These are phyloP conservation scores for Drosophila tanythrix DNA, from an alignment of 2,888 invertebrate species.

Conservation along the genomic window DNA sequence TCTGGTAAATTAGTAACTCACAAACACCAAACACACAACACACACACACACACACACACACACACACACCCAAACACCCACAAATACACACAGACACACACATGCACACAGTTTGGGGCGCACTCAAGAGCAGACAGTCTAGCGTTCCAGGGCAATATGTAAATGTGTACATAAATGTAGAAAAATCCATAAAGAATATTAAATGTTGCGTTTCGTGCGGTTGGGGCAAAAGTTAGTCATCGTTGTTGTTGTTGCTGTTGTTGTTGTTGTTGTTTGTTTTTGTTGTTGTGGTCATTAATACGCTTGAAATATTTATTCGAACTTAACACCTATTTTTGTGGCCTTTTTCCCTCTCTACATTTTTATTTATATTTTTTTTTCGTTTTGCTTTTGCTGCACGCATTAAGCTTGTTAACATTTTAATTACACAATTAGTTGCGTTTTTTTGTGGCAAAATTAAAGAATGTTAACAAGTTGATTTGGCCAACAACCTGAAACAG, in stretches of 20 bases:
- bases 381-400: slow-evolving; percentile 38
- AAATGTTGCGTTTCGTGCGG: slow-evolving; percentile 54
- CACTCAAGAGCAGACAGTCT: slow-evolving; percentile 6
- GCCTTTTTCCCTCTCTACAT: slow-evolving; percentile 14
- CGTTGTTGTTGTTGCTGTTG: slow-evolving; percentile 5
- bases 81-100: slow-evolving; percentile 3
- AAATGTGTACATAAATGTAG: slow-evolving; percentile 32
- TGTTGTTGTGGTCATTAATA: slow-evolving; percentile 45
- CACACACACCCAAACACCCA: background rate
- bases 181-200: slow-evolving; percentile 60
- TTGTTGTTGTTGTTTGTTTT: slow-evolving; percentile 16
- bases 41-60: slow-evolving; percentile 19
- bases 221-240: slow-evolving; percentile 49
- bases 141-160: slow-evolving; percentile 35
- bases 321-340: slow-evolving; percentile 65
- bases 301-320: slow-evolving; percentile 67
- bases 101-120: background rate
- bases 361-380: background rate
- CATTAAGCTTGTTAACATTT: slow-evolving; percentile 74
- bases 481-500: background rate
- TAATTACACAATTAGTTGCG: slow-evolving; percentile 75
- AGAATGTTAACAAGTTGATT: slow-evolving; percentile 47
- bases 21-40: slow-evolving; percentile 20
- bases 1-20: slow-evolving; percentile 34
- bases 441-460: slow-evolving; percentile 46